Evolutionary conservation across 2,113 vertebrate species (phyloP).

Genomic region (Zootoca vivipara): DNA sequence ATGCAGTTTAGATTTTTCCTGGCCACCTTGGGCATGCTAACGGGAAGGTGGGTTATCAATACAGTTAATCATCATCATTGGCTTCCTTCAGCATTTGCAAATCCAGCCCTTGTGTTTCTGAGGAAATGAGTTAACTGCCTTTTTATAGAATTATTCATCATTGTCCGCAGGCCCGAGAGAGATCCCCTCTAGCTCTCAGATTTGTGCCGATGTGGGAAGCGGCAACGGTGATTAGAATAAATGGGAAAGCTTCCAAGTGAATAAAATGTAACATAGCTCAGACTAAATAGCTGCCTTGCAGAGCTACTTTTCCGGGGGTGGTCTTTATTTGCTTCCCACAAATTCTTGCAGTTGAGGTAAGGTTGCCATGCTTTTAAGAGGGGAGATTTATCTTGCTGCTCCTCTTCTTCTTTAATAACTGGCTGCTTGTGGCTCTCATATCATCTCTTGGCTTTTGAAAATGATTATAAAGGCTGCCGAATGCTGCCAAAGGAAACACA

Average conservation of each 20-base stretch:
- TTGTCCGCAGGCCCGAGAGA: background rate
- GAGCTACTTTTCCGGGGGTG: slow-evolving; percentile 2
- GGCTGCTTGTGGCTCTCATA: background rate
- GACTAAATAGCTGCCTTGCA: background rate
- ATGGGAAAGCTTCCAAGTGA: slow-evolving; percentile 21
- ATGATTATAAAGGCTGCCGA: background rate
- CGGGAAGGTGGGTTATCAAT: background rate
- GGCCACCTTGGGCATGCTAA: background rate
- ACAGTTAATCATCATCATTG: background rate
- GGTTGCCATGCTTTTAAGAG: slow-evolving; percentile 6
- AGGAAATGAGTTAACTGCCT: slow-evolving; percentile 15
- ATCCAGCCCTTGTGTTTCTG: slow-evolving; percentile 6
- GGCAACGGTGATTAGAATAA: slow-evolving; percentile 29
- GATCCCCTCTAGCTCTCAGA: background rate
- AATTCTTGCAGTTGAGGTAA: background rate
- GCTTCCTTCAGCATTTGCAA: background rate
- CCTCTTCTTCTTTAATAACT: slow-evolving; percentile 12
- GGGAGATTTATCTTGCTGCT: background rate
- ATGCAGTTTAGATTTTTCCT: background rate
- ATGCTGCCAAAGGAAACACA: background rate
- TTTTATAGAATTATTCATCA: slow-evolving; percentile 31
- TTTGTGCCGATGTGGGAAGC: background rate
- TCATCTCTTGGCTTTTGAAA: background rate
- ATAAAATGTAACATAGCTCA: slow-evolving; percentile 18
- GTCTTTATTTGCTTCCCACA: slow-evolving; percentile 27